Base-by-base conservation (phyloP, 2,888 invertebrate species). In the Bimastos eiseni region DNA sequence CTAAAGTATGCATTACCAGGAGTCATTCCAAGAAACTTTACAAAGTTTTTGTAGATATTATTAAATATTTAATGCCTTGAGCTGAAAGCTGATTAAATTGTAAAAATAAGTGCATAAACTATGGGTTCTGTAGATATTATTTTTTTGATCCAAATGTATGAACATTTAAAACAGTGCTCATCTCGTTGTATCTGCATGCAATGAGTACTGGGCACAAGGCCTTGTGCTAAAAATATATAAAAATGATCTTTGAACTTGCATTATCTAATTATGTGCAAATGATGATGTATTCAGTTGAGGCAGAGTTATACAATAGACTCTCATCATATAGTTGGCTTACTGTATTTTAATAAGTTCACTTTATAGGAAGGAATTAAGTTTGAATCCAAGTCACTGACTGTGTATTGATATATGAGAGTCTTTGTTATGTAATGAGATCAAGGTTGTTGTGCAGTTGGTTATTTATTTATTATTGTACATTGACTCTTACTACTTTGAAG, bases 1-100 rank as follows among this genome's bases (percentile, higher is more conserved):
- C 96, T 99, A 4, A 96, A 96, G 96, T 96, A 70, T 70, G 70
- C n/a, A 70, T 11, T 70, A n/a, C n/a, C 30, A 70, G 3, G 13
- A 70, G 17, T 70, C 30, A n/a, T n/a, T 6, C 30, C 24, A 55
- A 11, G 70, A 70, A 70, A 70, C 8, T n/a, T 70, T 30, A n/a
- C 6, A 70, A 70, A 13, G 30, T 70, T 30, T 8, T 17, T n/a
- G 11, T n/a, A 11, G n/a, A 70, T 11, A 70, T n/a, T 70, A 70
- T n/a, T 24, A 5, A 30, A n/a, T 70, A n/a, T n/a, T 70, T 70
- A n/a, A 30, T 70, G 70, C 70, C 30, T 70, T 70, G 17, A 70
- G 30, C 70, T 70, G 70, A 70, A 13, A 8, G n/a, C 21, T 70
- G 70, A 8, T n/a, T 70, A n/a, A 70, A n/a, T n/a, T 70, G 21